Base-by-base conservation (phyloP, 2,113 vertebrate species). In the Dunckerocampus dactyliophorus region DNA sequence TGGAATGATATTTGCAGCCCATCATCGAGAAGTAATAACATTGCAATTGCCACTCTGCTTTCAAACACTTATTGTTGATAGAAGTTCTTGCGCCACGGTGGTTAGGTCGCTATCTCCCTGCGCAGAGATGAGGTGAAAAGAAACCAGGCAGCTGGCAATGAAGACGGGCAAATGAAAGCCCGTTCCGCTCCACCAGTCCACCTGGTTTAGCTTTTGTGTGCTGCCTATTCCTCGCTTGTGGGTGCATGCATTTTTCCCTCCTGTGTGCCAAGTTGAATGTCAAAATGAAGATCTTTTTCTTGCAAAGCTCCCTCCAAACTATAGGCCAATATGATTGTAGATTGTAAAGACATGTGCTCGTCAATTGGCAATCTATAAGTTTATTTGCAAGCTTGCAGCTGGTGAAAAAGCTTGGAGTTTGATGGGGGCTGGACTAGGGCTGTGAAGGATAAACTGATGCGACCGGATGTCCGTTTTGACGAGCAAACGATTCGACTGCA, bases 161-260 rank as follows among this genome's bases (percentile, higher is more conserved):
- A 64, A 65, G 59, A 39, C 47, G 69, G 50, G 62, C 53, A 71
- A 82, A 82, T 84, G 67, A 84, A 84, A 85, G 81, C 81, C 48
- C 82, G 85, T 87, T 79, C 85, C 78, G 78, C 58, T 75, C 72
- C 76, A 72, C 78, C 77, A 78, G 76, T 84, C 77, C 24, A 43
- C 70, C 66, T 21, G 14, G 62, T 69, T 50, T 54, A 56, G 65
- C 79, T 85, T 83, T 85, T 82, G 78, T 85, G 57, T 12, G 9
- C 69, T 47, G 65, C 67, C 67, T 77, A 74, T 81, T 72, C 19
- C 62, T 0, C 43, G 34, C 45, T 45, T 50, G 49, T 55, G 59
- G 46, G 34, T 72, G 39, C 55, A 20, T 56, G 19, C 51, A 20
- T 60, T 57, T 54, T 68, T 6, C 16, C 39, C 39, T 14, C 39